Percentiles rank a stretch among this genome's conserved stretches.
Conservation (phyloP, 2,797 vertebrate genomes). For the Cossypha dichroa region DNA sequence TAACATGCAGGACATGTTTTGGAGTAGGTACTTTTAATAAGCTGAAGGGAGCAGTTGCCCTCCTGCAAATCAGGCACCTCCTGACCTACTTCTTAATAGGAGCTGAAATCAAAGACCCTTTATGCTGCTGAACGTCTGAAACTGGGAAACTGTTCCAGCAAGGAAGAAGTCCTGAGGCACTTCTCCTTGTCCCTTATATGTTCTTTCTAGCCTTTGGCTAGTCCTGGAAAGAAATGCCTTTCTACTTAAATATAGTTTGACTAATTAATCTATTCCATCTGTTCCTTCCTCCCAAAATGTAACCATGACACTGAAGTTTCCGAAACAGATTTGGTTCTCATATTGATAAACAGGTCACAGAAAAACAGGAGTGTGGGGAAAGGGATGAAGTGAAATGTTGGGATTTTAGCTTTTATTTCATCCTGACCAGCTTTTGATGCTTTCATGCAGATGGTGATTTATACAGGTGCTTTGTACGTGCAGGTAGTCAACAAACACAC, state of each 20-base stretch:
- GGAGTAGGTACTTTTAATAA: slow-evolving; percentile 19
- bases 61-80: slow-evolving; percentile 2
- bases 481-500: neutral
- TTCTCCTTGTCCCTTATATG: slow-evolving; percentile 66
- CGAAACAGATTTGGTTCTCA: slow-evolving; percentile 79
- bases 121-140: slow-evolving; percentile 35
- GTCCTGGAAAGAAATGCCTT: slow-evolving; percentile 88
- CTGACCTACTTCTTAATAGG: slow-evolving; percentile 39
- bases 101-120: slow-evolving; percentile 50
- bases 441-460: slow-evolving; percentile 9
- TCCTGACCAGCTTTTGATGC: neutral
- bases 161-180: slow-evolving; percentile 57
- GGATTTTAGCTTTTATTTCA: slow-evolving; percentile 21
- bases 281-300: slow-evolving; percentile 79
- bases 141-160: neutral
- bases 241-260: slow-evolving; percentile 85
- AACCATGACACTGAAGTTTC: slow-evolving; percentile 83
- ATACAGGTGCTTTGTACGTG: neutral
- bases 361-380: neutral
- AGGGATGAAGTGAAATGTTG: neutral
- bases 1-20: neutral
- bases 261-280: slow-evolving; percentile 92
- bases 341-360: slow-evolving; percentile 79
- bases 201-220: slow-evolving; percentile 81
- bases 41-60: neutral